Evolutionary conservation across 2,113 vertebrate genomes (phyloP), one percentile per base, ranked within the genome.

Genomic region (Nanger granti): DNA sequence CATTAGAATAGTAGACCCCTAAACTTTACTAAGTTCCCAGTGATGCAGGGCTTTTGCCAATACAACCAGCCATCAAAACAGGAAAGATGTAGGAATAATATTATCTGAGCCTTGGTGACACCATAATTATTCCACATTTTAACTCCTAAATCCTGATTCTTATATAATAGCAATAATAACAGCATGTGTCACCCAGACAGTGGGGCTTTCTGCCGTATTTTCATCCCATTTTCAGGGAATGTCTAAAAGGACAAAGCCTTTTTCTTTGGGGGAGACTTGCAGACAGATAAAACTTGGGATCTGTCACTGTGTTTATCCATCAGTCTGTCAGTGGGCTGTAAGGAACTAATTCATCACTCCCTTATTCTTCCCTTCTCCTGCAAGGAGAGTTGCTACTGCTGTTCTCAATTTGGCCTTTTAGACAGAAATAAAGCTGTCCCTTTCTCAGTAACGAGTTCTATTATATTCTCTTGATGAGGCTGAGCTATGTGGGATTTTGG

Each of bases 361-460:
- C 3, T 57, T 62, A 31, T 64, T 37, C 60, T 28, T 88, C 13
- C 34, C 34, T 91, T 57, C 88, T 59, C 59, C 64, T 47, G 34
- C 31, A 95, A 80, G 88, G 47, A 95, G 59, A 92, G 79, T 4
- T 82, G 44, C 55, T 41, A 6, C 34, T 41, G 41, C 60, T 69
- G 26, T 59, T 55, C 69, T 80, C 57, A 15, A 0, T 55, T 28
- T 52, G 79, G 55, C 52, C 94, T 95, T 90, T 90, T n/a, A 62
- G 59, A 54, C 55, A 87, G 84, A 92, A 96, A 96, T 80, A 82
- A 96, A 94, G 90, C 85, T 87, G 34, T 59, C 44, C 26, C 49
- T 88, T 89, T 97, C 47, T 17, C 13, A 62, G 79, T 11, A 59
- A 29, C 14, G 26, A 29, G 85, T 69, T 92, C 52, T 69, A 57